Evolutionary conservation across 2,888 invertebrate species (phyloP), one percentile per base, ranked within the genome.

Genomic region (Leistus spinibarbis): DNA sequence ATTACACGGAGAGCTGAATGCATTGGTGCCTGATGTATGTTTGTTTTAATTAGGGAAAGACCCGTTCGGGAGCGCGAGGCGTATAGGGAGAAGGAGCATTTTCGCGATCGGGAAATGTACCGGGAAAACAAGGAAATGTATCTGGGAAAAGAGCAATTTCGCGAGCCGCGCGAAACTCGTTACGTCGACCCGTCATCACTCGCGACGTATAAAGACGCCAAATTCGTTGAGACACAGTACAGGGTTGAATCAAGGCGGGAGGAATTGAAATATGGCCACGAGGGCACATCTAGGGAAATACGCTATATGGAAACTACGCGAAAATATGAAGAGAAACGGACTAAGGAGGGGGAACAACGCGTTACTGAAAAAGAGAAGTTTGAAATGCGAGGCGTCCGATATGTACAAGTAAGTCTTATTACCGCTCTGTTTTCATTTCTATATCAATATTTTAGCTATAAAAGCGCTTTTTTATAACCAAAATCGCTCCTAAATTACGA

Each of bases 61-160:
- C 76, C 64, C 2, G 85, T 85, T 9, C 79, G 82, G 1, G 76
- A 81, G 7, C 82, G 88, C 24, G 86, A 88, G 77, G 88, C 89
- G 77, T 80, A 76, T 23, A 65, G 76, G 22, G 84, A 84, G 4
- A 79, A 82, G 16, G 82, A 83, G 54, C 86, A 79, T 80, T 83
- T 81, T 81, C 86, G 79, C 82, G 84, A 10, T 76, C 83, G 87
- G 62, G 87, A 86, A 10, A 87, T 88, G 72, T 84, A 85, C 69
- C 78, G 82, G 10, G 85, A 79, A 78, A 84, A 82, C 79, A 83
- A 85, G 54, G 87, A 87, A 71, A 83, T 83, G 74, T 81, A 83
- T 10, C 7, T 22, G 54, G 9, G 0, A 22, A 64, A 54, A 23
- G 57, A 81, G 79, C 23, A 54, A 24, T 23, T 64, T 17, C 40